Conservation (phyloP, 2,888 invertebrate species). For the Operophtera brumata region DNA sequence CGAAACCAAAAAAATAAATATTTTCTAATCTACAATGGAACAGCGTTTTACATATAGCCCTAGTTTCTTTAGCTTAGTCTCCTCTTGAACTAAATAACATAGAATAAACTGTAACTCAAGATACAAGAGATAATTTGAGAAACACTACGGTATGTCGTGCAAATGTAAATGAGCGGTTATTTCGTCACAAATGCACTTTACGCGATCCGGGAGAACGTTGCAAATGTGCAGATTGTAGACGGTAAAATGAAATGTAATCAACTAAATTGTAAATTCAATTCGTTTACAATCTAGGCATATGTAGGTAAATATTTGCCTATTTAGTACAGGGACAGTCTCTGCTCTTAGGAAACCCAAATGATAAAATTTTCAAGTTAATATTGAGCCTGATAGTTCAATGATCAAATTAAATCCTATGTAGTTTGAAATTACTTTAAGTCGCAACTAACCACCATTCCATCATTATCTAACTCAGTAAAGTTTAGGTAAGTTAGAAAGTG, state of each 20-base stretch:
- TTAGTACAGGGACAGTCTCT: constrained; percentile 15
- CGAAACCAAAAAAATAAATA: too few species aligned
- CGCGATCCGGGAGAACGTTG: constrained; percentile 37
- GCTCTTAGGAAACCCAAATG: constrained; percentile 6
- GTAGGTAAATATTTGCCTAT: constrained; percentile 3
- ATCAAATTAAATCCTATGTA: not conserved
- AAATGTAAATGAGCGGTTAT: constrained; percentile 41
- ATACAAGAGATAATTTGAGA: constrained; percentile 21
- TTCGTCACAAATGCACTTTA: constrained; percentile 37
- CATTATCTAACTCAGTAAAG: too few species aligned
- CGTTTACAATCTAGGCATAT: constrained; percentile 21
- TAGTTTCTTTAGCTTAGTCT: not conserved
- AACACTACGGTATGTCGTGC: constrained; percentile 30
- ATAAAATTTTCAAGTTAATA: constrained; percentile 6
- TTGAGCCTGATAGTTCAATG: not conserved
- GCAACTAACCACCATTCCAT: too few species aligned
- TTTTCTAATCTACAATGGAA: too few species aligned
- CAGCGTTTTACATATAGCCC: not conserved
- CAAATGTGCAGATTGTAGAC: constrained; percentile 24
- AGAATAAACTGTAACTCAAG: constrained; percentile 7
- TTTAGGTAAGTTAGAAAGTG: too few species aligned
- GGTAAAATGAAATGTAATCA: constrained; percentile 25
- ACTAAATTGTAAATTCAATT: constrained; percentile 25
- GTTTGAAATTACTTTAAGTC: too few species aligned
- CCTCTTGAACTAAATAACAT: not conserved